Evolutionary conservation across 2,113 vertebrate species (phyloP), one percentile per base, ranked within the genome.

Genomic region (Gambusia affinis): DNA sequence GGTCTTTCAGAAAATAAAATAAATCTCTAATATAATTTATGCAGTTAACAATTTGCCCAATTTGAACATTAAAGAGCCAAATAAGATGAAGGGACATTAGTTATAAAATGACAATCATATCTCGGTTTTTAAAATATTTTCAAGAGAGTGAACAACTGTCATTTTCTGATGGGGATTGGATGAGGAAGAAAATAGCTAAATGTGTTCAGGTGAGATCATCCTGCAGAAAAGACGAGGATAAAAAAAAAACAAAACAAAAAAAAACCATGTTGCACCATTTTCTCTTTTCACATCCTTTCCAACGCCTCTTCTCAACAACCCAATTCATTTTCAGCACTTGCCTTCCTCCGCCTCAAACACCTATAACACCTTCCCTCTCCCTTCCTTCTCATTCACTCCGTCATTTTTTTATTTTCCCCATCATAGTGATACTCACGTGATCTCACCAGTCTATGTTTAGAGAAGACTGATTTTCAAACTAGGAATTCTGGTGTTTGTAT

Each of bases 271-370:
- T 6, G 44, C 11, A 22, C 62, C 57, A 60, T 76, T 78, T 73
- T 70, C 62, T 80, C 44, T 47, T 24, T 78, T 68, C 84, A 78
- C 69, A 64, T 73, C 57, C 33, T 60, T 66, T 74, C 62, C 30
- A 15, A 78, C 76, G 76, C 80, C 44, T 72, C 76, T n/a, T 44
- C 30, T n/a, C 67, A 72, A 19, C 66, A 19, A 0, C n/a, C 10
- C 11, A 29, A 67, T 24, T 0, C 39, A n/a, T 37, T 35, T 12
- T 30, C 4, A 1, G 15, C 44, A 17, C 44, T 69, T 80, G 1
- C 24, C 44, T 51, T 70, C 17, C 33, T 60, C 69, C 64, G 47
- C 15, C 8, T 17, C 0, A 19, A 64, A 67, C 61, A 63, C 61
- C 65, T 81, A 44, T 0, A 8, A 60, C 60, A 65, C 39, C 68